Evolutionary conservation across 1,140 invertebrate species (phyloP).

Genomic region (Drosophila santomea): DNA sequence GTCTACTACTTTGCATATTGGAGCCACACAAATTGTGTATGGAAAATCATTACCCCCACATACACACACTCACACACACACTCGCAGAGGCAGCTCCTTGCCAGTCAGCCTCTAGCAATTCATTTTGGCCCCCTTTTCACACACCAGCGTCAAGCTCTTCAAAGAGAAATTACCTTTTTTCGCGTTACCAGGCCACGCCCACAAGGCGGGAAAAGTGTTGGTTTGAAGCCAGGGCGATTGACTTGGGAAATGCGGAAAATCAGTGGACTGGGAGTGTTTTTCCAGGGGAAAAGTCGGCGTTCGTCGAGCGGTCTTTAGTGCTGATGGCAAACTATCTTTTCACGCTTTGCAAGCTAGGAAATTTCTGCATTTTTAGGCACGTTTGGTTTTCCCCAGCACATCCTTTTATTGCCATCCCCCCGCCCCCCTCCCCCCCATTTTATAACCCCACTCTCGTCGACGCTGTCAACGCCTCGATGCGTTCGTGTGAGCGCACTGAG

Average conservation of each 20-base stretch:
- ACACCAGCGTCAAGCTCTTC: conserved; percentile 24
- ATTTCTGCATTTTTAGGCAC: conserved; percentile 75
- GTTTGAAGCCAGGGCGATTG: conserved; percentile 10
- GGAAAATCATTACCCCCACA: conserved; percentile 59
- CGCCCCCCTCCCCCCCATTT: not conserved
- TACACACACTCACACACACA: not conserved
- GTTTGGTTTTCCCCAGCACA: conserved; percentile 42
- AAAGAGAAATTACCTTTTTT: conserved; percentile 77
- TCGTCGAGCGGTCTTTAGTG: conserved; percentile 13
- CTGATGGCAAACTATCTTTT: conserved; percentile 65
- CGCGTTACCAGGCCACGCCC: conserved; percentile 58
- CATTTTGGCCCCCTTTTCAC: conserved; percentile 40
- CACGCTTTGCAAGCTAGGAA: conserved; percentile 71
- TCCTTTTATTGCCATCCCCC: conserved; percentile 14
- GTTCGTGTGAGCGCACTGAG: conserved; percentile 25
- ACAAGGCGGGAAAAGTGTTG: conserved; percentile 32
- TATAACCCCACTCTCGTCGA: conserved; percentile 27
- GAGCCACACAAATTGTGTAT: conserved; percentile 66
- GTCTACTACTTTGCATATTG: conserved; percentile 72
- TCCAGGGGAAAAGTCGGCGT: not conserved
- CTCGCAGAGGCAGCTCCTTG: conserved; percentile 6
- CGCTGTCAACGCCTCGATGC: conserved; percentile 53
- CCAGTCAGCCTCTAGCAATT: conserved; percentile 52
- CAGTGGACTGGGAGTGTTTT: conserved; percentile 8
- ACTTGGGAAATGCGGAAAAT: conserved; percentile 23